These are phyloP conservation scores for Falco concolor DNA, from an alignment of 2,797 vertebrate species.

Conservation along the genomic window DNA sequence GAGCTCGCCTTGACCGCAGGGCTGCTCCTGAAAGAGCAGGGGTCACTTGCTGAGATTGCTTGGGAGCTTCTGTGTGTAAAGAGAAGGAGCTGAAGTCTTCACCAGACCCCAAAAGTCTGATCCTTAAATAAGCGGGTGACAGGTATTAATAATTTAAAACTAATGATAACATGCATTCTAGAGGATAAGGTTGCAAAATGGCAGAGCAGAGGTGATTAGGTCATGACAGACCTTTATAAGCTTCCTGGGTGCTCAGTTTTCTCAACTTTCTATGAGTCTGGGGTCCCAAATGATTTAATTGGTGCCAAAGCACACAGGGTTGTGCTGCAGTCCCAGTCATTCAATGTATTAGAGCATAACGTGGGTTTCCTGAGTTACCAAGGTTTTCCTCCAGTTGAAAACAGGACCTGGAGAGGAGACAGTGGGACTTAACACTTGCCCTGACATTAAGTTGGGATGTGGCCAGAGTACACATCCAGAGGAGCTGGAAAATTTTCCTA, in stretches of 20 bases:
- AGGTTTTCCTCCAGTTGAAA: neutral
- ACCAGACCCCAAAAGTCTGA: neutral
- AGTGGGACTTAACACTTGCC: neutral
- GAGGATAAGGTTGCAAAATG: neutral
- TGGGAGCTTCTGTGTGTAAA: neutral
- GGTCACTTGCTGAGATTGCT: neutral
- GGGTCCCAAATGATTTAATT: neutral
- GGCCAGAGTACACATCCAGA: slow-evolving; percentile 30
- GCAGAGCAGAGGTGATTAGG: neutral
- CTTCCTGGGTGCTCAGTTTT: neutral
- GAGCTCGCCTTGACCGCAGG: fast-evolving
- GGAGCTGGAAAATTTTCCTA: slow-evolving; percentile 34
- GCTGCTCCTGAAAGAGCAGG: neutral
- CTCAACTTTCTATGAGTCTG: neutral
- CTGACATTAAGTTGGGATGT: neutral
- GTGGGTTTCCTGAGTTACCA: neutral
- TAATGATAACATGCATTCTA: neutral
- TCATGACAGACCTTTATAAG: neutral
- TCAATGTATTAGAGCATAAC: neutral
- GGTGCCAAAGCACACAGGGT: neutral
- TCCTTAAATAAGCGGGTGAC: neutral
- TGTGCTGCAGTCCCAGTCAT: neutral
- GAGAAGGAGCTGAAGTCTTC: neutral
- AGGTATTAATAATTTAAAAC: neutral
- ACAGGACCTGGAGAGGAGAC: neutral